Evolutionary conservation across 1,140 invertebrate genomes (phyloP), one percentile per base, ranked within the genome.

Genomic region (Liolophura sinensis): DNA sequence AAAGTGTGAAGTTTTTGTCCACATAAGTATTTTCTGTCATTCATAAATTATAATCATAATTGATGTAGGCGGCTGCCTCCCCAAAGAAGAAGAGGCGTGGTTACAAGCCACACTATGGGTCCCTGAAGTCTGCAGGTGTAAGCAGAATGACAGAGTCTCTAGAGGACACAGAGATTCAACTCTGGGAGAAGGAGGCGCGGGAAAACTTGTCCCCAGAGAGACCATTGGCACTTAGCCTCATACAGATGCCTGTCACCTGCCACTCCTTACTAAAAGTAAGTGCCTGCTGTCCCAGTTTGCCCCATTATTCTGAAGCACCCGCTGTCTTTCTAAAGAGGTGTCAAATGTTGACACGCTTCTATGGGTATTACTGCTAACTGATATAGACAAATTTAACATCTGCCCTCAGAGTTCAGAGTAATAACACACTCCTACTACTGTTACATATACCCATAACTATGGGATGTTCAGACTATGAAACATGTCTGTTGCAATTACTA

Each of bases 241-340:
- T 78, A 7, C 77, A 74, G 14, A 81, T 80, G 76, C 82, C 82
- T 15, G 70, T 73, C 5, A 81, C 80, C 27, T 82, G 80, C 71
- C 76, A 78, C 56, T 78, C 75, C 51, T 77, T 82, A 68, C 57
- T 83, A 15, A 82, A 79, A 71, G 81, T 83, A 75, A 62, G 57
- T 55, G 9, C 16, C 31, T 9, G 9, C 3, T 40, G 9, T 40
- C 31, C 3, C 9, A 40, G 31, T 40, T 5, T 40, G 3, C 31
- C 31, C 9, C 9, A 9, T 40, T 40, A 40, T 9, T 40, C 31
- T 40, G 31, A 40, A 40, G 9, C 31, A 9, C 31, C 3, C 9
- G 3, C 9, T 40, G 3, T 40, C 9, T 40, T 40, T 5, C 31
- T 40, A 9, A 5, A 40, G 31, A 40, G 31, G 31, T 5, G 3